phyloP scores from a whole-genome alignment of 1,140 invertebrate species.

The Paraescarpia echinospica region DNA sequence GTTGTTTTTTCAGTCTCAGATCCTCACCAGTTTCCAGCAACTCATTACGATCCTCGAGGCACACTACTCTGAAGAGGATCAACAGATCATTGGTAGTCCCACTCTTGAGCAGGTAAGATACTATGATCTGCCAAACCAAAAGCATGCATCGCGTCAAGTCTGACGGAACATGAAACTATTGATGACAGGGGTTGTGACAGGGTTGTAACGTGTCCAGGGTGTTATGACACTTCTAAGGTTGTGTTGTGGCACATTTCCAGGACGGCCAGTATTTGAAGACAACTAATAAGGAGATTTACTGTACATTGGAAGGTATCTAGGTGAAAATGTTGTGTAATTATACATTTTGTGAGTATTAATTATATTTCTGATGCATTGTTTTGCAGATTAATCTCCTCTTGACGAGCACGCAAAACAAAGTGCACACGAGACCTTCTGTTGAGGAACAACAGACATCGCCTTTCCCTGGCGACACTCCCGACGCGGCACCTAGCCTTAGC shows the following conservation, averaged over 20 bases:
- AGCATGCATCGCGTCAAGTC: too few species aligned
- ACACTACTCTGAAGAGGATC: constrained; percentile 78
- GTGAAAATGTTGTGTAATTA: too few species aligned
- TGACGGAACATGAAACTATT: too few species aligned
- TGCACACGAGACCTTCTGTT: not conserved
- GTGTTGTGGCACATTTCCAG: too few species aligned
- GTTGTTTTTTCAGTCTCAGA: constrained; percentile 74
- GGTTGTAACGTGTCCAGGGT: too few species aligned
- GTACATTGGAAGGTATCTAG: too few species aligned
- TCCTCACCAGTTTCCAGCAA: constrained; percentile 82
- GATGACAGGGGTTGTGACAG: too few species aligned
- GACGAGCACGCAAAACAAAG: not conserved
- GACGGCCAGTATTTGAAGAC: too few species aligned
- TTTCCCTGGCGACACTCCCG: not conserved
- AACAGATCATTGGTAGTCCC: constrained; percentile 81
- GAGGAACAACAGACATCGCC: not conserved
- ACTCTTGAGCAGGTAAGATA: constrained; percentile 80
- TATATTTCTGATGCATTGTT: not conserved
- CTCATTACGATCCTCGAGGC: constrained; percentile 74
- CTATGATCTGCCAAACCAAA: not conserved
- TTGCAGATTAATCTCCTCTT: not conserved
- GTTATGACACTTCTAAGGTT: too few species aligned
- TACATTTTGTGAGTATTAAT: too few species aligned
- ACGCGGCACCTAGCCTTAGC: not conserved
- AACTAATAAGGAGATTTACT: too few species aligned